Conservation (phyloP, 53 echinoderm and acorn worm genomes). For the Pentamera pediparva region DNA sequence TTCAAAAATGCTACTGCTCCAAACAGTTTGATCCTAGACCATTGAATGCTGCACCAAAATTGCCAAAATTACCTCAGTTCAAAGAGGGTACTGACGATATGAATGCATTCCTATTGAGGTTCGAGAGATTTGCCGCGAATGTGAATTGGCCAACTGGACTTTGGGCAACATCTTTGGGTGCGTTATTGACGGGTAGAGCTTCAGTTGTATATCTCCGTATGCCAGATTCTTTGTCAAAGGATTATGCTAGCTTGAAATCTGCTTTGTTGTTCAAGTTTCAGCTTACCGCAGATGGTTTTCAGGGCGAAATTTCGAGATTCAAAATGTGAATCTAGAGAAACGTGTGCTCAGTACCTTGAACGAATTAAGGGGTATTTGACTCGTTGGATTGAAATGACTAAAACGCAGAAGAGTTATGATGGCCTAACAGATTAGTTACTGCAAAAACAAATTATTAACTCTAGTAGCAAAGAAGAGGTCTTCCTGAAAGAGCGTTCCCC, state of each 20-base stretch:
- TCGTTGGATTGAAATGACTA: conserved; percentile 17
- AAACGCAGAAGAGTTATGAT: conserved; percentile 18
- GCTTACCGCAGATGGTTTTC: conserved; percentile 28
- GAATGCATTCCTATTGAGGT: conserved; percentile 34
- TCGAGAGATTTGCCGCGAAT: conserved; percentile 39
- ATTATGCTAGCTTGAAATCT: background rate
- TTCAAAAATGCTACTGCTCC: background rate
- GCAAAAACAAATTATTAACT: conserved; percentile 4
- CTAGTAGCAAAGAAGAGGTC: background rate
- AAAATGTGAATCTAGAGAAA: conserved; percentile 17
- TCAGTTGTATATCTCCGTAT: conserved; percentile 31
- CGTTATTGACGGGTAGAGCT: conserved; percentile 29
- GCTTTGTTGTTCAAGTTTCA: conserved; percentile 24
- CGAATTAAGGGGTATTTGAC: conserved; percentile 10
- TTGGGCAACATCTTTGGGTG: conserved; percentile 35
- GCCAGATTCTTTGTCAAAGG: conserved; percentile 7
- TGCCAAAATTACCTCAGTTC: conserved; percentile 33
- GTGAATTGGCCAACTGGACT: conserved; percentile 22
- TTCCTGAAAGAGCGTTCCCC: conserved; percentile 34
- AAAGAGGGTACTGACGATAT: conserved; percentile 36
- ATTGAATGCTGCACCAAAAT: background rate
- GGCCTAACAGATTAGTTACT: background rate
- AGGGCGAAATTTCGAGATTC: conserved; percentile 16
- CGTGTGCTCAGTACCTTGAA: conserved; percentile 25
- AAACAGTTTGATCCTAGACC: background rate